phyloP scores from a whole-genome alignment of 2,113 vertebrate genomes.

The Silurus glanis region DNA sequence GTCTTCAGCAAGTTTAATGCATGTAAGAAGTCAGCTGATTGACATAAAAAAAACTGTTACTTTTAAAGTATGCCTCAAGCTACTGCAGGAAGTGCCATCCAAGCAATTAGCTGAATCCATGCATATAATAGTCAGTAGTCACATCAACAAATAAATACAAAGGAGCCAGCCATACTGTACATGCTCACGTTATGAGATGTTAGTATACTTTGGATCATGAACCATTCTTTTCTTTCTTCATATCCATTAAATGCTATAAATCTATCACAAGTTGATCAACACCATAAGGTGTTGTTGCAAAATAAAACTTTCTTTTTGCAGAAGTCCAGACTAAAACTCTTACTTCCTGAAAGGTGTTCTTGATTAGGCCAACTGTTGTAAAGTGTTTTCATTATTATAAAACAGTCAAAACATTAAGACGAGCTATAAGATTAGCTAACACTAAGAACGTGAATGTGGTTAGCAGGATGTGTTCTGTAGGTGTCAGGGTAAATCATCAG shows the following conservation, averaged over 20 bases:
- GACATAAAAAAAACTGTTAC: neutral
- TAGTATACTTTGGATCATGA: neutral
- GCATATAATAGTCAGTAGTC: neutral
- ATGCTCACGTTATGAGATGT: neutral
- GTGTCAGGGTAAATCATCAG: conserved; percentile 2
- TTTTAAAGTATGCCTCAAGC: neutral
- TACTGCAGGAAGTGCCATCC: neutral
- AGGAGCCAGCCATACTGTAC: neutral
- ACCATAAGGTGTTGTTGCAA: neutral
- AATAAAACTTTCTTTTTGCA: too few relatives aligned
- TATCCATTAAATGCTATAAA: neutral
- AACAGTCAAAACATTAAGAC: neutral
- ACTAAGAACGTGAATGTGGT: neutral
- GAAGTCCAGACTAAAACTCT: too few relatives aligned
- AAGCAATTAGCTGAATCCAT: neutral
- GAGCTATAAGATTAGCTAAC: neutral
- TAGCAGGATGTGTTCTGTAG: neutral
- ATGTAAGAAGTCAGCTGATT: neutral
- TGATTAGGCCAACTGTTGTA: neutral
- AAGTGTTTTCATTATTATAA: neutral
- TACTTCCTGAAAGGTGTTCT: too few relatives aligned
- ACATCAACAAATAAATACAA: neutral
- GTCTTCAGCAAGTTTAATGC: neutral
- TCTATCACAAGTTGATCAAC: neutral
- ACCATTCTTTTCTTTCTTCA: neutral